phyloP scores from a whole-genome alignment of 2,113 vertebrate genomes.

The Symphodus melops region DNA sequence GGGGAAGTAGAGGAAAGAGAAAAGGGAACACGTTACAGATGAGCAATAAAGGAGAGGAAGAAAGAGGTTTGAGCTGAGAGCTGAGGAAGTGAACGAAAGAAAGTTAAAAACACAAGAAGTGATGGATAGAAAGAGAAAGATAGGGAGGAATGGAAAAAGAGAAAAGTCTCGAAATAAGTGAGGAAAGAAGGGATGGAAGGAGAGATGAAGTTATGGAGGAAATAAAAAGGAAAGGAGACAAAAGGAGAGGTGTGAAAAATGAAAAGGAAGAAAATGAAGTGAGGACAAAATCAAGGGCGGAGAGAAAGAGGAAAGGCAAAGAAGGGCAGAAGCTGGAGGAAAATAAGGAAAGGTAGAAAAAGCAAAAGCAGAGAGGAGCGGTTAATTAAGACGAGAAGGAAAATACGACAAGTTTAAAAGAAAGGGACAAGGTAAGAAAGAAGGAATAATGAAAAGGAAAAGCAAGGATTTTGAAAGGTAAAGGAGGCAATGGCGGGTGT shows the following conservation, averaged over 20 bases:
- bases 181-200: neutral
- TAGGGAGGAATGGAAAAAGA: neutral
- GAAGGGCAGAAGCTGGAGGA: neutral
- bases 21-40: neutral
- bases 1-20: neutral
- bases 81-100: neutral
- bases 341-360: neutral
- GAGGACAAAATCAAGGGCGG: too few relatives aligned
- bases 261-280: neutral
- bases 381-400: too few relatives aligned
- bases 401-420: neutral
- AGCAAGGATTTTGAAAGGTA: neutral
- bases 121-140: neutral
- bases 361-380: neutral
- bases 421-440: neutral
- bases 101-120: neutral
- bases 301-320: neutral
- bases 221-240: neutral
- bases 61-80: neutral
- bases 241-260: neutral
- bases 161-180: too few relatives aligned
- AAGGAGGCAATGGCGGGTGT: neutral
- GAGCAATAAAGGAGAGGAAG: neutral
- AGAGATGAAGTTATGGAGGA: too few relatives aligned
- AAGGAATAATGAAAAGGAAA: too few relatives aligned